Evolutionary conservation across 2,113 vertebrate genomes (phyloP).

Genomic region (Hydropotes inermis): DNA sequence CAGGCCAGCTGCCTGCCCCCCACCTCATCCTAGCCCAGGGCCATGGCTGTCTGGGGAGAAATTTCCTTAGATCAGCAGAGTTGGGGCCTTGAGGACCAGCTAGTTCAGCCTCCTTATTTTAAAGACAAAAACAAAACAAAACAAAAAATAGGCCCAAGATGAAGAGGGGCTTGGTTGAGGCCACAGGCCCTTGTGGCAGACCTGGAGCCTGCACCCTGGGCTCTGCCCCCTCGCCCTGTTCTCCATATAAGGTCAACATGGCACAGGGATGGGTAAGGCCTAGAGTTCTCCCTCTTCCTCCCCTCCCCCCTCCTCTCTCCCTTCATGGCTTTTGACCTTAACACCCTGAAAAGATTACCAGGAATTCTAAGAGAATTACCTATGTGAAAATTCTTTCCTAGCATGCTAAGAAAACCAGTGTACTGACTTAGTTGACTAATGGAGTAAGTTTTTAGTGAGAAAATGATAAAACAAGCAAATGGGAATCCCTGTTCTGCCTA

Average conservation of each 20-base stretch:
- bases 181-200: too few relatives aligned
- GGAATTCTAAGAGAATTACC: not conserved
- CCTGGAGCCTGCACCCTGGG: not conserved
- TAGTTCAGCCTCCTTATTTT: not conserved
- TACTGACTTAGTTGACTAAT: not conserved
- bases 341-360: not conserved
- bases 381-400: not conserved
- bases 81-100: not conserved
- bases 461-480: not conserved
- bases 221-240: not conserved
- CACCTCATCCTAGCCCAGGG: not conserved
- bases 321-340: not conserved
- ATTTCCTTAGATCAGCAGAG: not conserved
- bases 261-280: not conserved
- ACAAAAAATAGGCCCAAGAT: not conserved
- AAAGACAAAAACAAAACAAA: not conserved
- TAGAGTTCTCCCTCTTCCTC: not conserved
- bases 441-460: not conserved
- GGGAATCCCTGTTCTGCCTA: not conserved
- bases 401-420: not conserved
- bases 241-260: not conserved
- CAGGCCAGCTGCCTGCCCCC: not conserved
- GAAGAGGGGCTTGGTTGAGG: not conserved
- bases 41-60: not conserved
- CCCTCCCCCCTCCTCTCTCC: not conserved